Conservation (phyloP, 2,888 invertebrate genomes). For the Heliconius charithonia region DNA sequence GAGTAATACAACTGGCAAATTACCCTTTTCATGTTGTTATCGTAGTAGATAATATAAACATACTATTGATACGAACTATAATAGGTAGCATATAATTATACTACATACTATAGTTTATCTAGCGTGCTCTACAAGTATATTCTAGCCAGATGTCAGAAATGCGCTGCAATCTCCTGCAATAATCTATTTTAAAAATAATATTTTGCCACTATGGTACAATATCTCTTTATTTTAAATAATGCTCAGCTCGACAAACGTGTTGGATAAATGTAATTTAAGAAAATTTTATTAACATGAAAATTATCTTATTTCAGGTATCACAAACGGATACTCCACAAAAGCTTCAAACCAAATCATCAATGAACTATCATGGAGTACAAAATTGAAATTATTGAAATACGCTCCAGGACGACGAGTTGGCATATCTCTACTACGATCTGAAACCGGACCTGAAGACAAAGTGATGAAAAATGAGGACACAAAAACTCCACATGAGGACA, state of each 20-base stretch:
- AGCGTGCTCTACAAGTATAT: too few relatives aligned
- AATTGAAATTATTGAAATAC: conserved; percentile 46
- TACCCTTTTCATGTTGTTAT: too few relatives aligned
- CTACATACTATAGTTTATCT: too few relatives aligned
- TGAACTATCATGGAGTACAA: conserved; percentile 51
- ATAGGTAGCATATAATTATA: too few relatives aligned
- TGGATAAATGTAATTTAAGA: not conserved
- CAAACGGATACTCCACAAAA: not conserved
- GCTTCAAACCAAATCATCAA: conserved; percentile 47
- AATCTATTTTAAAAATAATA: too few relatives aligned
- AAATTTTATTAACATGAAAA: not conserved
- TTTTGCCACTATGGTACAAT: too few relatives aligned
- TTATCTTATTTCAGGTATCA: not conserved
- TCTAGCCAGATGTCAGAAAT: too few relatives aligned
- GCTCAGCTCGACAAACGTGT: not conserved
- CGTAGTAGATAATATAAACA: too few relatives aligned
- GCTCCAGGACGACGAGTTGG: conserved; percentile 45
- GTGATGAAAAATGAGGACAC: conserved; percentile 53
- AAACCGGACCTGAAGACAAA: conserved; percentile 21
- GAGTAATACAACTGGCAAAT: too few relatives aligned
- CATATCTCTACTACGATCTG: conserved; percentile 34
- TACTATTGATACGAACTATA: too few relatives aligned
- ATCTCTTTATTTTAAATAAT: too few relatives aligned
- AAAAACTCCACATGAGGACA: conserved; percentile 9
- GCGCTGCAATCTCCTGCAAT: too few relatives aligned